Evolutionary conservation across 2,888 invertebrate genomes (phyloP), one percentile per base, ranked within the genome.

Genomic region (Orthosia cruda): DNA sequence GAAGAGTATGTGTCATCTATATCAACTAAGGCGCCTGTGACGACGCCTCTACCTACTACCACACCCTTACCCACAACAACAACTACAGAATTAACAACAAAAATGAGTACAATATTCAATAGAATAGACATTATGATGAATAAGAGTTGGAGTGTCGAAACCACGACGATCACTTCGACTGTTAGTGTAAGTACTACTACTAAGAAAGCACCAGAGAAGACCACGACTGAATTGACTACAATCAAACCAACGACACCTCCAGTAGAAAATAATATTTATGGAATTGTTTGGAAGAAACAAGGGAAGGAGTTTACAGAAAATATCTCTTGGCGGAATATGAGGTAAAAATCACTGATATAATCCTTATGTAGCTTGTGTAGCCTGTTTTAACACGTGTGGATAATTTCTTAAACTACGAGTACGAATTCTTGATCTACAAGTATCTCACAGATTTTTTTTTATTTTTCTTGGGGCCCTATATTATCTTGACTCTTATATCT

Each of bases 71-170:
- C 90, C 47, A 94, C 94, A 49, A 95, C 96, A 0, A 85, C 86
- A n/a, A 95, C 95, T 32, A 94, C 95, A 84, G 94, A 95, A 86
- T 86, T 92, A 82, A 95, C 96, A 47, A 95, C 95, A 71, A 95
- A 93, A 93, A 90, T 93, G 92, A 96, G 95, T 86, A 95, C 96
- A 87, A 91, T 95, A 84, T 96, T 95, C 88, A 96, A 96, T 93
- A 96, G 94, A 91, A 94, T 96, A 95, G 96, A 96, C 89, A 90
- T 96, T 91, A 95, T 96, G 93, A 92, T 96, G 92, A 96, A 96
- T 85, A 96, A 95, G 88, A 96, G 96, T 95, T 96, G 96, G 96
- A 96, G 96, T 87, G 96, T 96, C 63, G 96, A 96, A 87, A 96
- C 96, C 0, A 96, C 96, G 20, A 96, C 96, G 23, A 87, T 95